Base-by-base conservation (phyloP, 2,888 invertebrate species). In the Drosophila pseudotakahashii region DNA sequence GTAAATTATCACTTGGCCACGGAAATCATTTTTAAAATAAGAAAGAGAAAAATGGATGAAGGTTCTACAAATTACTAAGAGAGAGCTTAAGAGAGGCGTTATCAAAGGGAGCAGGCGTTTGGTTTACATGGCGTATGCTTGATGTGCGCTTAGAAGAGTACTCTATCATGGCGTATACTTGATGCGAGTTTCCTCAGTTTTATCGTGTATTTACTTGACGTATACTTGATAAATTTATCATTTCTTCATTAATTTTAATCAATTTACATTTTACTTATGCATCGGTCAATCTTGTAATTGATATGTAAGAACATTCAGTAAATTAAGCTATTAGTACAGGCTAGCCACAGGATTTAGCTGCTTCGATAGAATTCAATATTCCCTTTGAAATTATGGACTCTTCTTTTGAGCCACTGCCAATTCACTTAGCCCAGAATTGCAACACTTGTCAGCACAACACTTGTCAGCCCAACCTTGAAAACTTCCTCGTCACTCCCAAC, bases 61-160 rank as follows among this genome's bases (percentile, higher is more conserved):
- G 32, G 44, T 42, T 2, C 26, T 2, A 1, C 14, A 11, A 14
- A 23, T 11, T 5, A 7, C 16, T 10, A 69, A 69, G 69, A 69
- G 69, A 48, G n/a, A 26, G 23, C 6, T 57, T 79, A 82, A 82
- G 79, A 81, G 63, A 63, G n/a, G 6, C 1, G 14, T 30, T 7
- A 7, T 2, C 10, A 39, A 70, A 79, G 76, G 73, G 69, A 70
- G 53, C 42, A 13, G 59, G 9, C 30, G 16, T 19, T 7, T 9
- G 52, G 59, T 63, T 45, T 42, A 68, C 75, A 23, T 13, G 60
- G 67, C 85, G 82, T 81, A 81, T 84, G 45, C 62, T 76, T 81
- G 54, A 78, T 73, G 7, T 19, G 19, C 19, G 19, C 19, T 19
- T 19, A 3, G 19, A 19, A 19, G 0, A 19, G 19, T 1, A 26